Evolutionary conservation across 2,888 invertebrate species (phyloP), one percentile per base, ranked within the genome.

Genomic region (Agrotis ipsilon): DNA sequence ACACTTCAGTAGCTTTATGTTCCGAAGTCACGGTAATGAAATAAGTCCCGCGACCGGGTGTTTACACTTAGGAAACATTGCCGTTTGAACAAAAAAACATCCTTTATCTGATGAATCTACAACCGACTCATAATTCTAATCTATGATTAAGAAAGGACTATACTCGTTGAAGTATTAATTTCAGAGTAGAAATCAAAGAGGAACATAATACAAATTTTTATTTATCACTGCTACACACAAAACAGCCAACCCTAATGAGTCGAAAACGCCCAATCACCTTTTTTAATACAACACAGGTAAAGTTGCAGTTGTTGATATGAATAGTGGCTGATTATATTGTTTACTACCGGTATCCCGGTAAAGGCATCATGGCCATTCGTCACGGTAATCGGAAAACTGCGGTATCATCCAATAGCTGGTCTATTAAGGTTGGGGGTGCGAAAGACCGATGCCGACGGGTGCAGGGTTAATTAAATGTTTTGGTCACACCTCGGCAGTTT

Each of bases 261-360:
- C 83, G 84, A 94, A 94, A 93, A 89, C 85, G 96, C 94, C 87
- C 87, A 85, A 94, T 96, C 96, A 96, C 93, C 85, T 89, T 92
- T 94, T 96, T 96, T 96, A 96, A 96, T 96, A 95, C 90, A 86
- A 81, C 81, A 79, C 87, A 86, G 89, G 90, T 90, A 89, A 89
- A 89, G 85, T 86, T 77, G 85, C 86, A 82, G 84, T 87, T 85
- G 86, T 84, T 87, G 87, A 86, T 82, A 81, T 88, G 90, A 95
- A 96, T 96, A 88, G 94, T 93, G 92, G 94, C 94, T 96, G 94
- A 96, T 96, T 96, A 94, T 95, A 95, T 96, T 96, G 95, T 96
- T 94, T 95, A 91, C 86, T 92, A 90, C 87, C 88, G 90, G 80
- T 77, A 67, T 60, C 57, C 79, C 43, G 75, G 58, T 91, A 68